Conservation (phyloP, 2,888 invertebrate genomes). For the Silvanus unidentatus region DNA sequence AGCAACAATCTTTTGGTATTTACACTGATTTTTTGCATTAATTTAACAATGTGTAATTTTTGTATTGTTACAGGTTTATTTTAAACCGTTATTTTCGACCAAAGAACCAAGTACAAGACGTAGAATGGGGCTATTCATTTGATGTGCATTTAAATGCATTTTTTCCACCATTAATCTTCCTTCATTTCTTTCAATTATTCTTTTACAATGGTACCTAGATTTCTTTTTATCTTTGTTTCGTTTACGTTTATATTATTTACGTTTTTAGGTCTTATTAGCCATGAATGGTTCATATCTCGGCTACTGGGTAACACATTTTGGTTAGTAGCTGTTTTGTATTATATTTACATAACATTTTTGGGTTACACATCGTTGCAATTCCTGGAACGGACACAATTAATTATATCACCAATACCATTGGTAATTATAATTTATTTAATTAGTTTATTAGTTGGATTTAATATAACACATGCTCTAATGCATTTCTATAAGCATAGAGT, state of each 20-base stretch:
- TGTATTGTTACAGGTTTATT: conserved; percentile 58
- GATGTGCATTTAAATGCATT: conserved; percentile 98
- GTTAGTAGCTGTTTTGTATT: conserved; percentile 85
- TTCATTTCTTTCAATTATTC: conserved; percentile 88
- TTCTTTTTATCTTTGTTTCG: too few species aligned
- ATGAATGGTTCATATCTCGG: conserved; percentile 71
- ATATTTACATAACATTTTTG: conserved; percentile 93
- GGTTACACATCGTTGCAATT: conserved; percentile 91
- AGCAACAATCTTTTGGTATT: conserved; percentile 83
- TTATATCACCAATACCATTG: conserved; percentile 78
- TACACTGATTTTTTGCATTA: too few species aligned
- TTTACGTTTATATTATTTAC: too few species aligned
- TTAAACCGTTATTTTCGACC: conserved; percentile 71
- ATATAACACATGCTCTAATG: conserved; percentile 76
- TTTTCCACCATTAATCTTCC: conserved; percentile 87
- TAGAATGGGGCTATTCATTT: conserved; percentile 99
- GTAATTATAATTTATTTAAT: conserved; percentile 71
- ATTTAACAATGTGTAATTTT: conserved; percentile 6
- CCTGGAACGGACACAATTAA: conserved; percentile 75
- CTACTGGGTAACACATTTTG: conserved; percentile 90
- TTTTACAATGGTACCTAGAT: conserved; percentile 66
- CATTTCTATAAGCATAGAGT: conserved; percentile 79
- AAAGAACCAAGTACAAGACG: conserved; percentile 63
- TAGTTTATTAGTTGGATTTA: conserved; percentile 72
- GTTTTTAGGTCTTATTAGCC: conserved; percentile 69